Evolutionary conservation across 2,888 invertebrate genomes (phyloP), one percentile per base, ranked within the genome.

Genomic region (Bruchidius siliquastri): DNA sequence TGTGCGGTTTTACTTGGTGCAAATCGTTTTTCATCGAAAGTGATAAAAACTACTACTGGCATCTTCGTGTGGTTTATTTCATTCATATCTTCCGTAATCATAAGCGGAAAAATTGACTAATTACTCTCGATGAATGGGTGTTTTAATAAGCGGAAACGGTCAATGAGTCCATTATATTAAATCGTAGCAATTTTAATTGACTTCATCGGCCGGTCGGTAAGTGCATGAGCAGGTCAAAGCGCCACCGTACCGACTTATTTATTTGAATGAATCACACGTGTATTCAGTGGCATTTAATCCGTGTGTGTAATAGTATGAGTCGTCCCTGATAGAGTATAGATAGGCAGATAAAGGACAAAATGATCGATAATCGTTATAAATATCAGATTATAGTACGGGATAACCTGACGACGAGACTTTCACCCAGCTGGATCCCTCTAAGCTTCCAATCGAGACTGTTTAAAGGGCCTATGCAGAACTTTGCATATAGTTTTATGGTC

Each of bases 61-160:
- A 49, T 49, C 49, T 49, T 49, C 49, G 49, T 49, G 49, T 8
- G n/a, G n/a, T n/a, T n/a, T n/a, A 13, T 13, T 49, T 49, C 49
- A 49, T 49, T 49, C 49, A 49, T 49, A 18, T 13, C 49, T 49
- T 4, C 49, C 18, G 49, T 13, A 49, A 49, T 13, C 49, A 18
- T 49, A 18, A 49, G 49, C 49, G 49, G 49, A 49, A 49, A 49
- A 49, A 49, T 18, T 49, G 49, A 49, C 49, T 49, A 49, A 49
- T 49, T 49, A 49, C 49, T 49, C 18, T 13, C 49, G 13, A 49
- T 49, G 49, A 49, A 49, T 49, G 49, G 49, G 49, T 49, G 49
- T 49, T 49, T 73, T 30, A 73, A 70, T 68, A 13, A 30, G 73
- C 73, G 73, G 73, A 73, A 73, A 73, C 68, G 67, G 68, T 73